Conservation (phyloP, 2,888 invertebrate species). For the Mesorhabditis sp. region DNA sequence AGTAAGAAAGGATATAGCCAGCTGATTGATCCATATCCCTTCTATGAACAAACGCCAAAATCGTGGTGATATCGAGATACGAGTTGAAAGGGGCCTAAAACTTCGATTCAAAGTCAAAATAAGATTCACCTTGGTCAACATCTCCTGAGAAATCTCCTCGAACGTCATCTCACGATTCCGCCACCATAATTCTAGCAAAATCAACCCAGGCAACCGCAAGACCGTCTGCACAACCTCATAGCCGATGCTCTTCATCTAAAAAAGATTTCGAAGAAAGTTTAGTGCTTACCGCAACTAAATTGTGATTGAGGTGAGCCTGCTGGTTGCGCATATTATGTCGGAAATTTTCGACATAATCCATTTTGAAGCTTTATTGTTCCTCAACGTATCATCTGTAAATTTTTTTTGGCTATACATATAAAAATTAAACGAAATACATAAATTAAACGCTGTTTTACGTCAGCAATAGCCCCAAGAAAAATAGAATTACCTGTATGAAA, state of each 20-base stretch:
- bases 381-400: no score
- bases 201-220: conserved; percentile 39
- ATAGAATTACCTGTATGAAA: no score
- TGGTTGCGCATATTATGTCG: not conserved
- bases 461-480: no score
- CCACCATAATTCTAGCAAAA: conserved; percentile 48
- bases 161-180: conserved; percentile 39
- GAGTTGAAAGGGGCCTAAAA: conserved; percentile 29
- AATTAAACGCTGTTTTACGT: no score
- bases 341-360: not conserved
- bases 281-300: not conserved
- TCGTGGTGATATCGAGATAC: conserved; percentile 40
- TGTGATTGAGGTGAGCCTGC: not conserved
- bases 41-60: conserved; percentile 51
- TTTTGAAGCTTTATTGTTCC: not conserved
- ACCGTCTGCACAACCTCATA: conserved; percentile 18
- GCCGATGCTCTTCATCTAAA: not conserved
- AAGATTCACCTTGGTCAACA: conserved; percentile 25
- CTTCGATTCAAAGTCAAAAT: not conserved
- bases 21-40: conserved; percentile 46
- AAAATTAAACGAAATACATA: no score
- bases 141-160: conserved; percentile 33
- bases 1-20: conserved; percentile 40
- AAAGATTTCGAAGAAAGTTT: not conserved
- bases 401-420: no score